Percentiles rank a stretch among this genome's conserved stretches.
phyloP scores from a whole-genome alignment of 2,888 invertebrate species.

The Elmis aenea region DNA sequence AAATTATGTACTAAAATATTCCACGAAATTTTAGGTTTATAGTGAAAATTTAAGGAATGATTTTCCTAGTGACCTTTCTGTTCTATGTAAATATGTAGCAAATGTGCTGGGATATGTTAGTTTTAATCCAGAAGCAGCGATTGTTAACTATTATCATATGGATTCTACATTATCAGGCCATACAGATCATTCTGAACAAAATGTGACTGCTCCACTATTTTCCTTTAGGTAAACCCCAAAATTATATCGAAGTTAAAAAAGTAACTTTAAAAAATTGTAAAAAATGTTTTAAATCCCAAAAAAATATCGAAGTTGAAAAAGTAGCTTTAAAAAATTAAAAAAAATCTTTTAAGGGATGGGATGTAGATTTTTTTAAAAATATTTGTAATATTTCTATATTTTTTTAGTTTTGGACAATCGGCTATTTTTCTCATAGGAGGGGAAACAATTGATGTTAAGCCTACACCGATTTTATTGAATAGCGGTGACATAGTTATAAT shows the following conservation, averaged over 20 bases:
- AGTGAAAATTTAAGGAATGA: conserved; percentile 58
- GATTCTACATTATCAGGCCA: conserved; percentile 91
- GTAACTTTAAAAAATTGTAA: conserved; percentile 1
- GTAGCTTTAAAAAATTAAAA: too few species aligned
- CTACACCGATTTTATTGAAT: conserved; percentile 67
- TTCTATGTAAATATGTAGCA: conserved; percentile 62
- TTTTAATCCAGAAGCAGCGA: conserved; percentile 85
- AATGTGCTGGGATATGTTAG: conserved; percentile 52
- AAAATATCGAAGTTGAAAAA: too few species aligned
- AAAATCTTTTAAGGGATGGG: too few species aligned
- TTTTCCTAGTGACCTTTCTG: conserved; percentile 71
- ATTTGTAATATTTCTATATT: conserved; percentile 7
- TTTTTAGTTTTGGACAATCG: conserved; percentile 85
- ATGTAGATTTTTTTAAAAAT: too few species aligned
- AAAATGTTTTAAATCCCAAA: too few species aligned
- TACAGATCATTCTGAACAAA: conserved; percentile 88
- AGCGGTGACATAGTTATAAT: conserved; percentile 92
- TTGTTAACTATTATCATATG: conserved; percentile 93
- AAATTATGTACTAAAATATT: not conserved
- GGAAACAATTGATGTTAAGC: conserved; percentile 58
- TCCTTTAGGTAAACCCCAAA: conserved; percentile 70
- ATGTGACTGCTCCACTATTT: conserved; percentile 81
- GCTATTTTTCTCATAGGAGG: conserved; percentile 94
- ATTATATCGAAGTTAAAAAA: conserved; percentile 4
- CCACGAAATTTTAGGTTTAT: conserved; percentile 56